Conservation (phyloP, 2,113 vertebrate species). For the Chascanopsetta lugubris region DNA sequence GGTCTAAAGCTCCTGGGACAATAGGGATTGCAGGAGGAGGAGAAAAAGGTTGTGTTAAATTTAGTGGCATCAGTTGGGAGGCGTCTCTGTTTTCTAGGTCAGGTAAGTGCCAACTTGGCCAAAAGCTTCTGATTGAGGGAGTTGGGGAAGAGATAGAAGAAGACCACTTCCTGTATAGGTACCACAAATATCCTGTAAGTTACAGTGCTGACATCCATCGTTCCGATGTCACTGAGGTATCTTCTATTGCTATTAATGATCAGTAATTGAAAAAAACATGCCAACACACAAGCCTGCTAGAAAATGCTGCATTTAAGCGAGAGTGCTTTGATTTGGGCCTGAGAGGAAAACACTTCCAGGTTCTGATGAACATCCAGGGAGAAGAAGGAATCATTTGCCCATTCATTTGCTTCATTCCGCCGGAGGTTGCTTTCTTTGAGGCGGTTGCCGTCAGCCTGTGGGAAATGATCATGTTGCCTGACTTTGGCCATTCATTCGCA, state of each 20-base stretch:
- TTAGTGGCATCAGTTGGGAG: slow-evolving; percentile 53
- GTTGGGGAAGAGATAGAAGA: slow-evolving; percentile 37
- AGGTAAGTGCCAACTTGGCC: slow-evolving; percentile 70
- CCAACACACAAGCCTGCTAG: background rate
- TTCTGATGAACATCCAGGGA: slow-evolving; percentile 69
- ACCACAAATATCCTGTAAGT: slow-evolving; percentile 18
- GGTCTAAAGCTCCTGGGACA: slow-evolving; percentile 54
- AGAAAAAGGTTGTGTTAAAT: slow-evolving; percentile 57
- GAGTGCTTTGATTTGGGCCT: slow-evolving; percentile 40
- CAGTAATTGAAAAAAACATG: slow-evolving; percentile 27
- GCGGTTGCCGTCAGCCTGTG: slow-evolving; percentile 57
- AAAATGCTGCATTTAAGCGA: slow-evolving; percentile 14
- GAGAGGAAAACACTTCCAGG: slow-evolving; percentile 65
- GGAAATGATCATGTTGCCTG: slow-evolving; percentile 67
- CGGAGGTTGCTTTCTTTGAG: slow-evolving; percentile 53
- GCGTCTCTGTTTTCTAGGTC: slow-evolving; percentile 76
- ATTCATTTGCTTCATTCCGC: slow-evolving; percentile 70
- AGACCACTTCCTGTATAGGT: too few species aligned
- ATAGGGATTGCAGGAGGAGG: slow-evolving; percentile 23
- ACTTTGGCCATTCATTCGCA: slow-evolving; percentile 41
- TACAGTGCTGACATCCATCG: slow-evolving; percentile 28
- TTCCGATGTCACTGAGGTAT: too few species aligned
- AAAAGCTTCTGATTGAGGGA: slow-evolving; percentile 57
- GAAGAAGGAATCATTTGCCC: slow-evolving; percentile 67
- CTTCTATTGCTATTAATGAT: too few species aligned